phyloP scores from a whole-genome alignment of 2,113 vertebrate species.

The Bubo blakistoni region DNA sequence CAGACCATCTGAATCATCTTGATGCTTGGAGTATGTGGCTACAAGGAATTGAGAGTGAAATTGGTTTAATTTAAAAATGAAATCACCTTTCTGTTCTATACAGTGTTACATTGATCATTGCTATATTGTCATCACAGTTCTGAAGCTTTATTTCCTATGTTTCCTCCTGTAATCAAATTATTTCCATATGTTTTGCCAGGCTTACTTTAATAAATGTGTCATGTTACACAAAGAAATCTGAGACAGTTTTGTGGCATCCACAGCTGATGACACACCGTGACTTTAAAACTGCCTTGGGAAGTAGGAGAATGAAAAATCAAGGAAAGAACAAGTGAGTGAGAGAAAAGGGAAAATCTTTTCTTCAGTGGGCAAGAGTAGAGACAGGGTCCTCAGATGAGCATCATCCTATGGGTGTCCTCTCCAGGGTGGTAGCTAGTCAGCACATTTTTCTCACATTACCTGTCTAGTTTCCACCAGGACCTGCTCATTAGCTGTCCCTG shows the following conservation, averaged over 20 bases:
- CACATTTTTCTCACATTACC: neutral
- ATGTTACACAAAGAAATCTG: neutral
- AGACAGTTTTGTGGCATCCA: neutral
- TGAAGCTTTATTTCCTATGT: neutral
- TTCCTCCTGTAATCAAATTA: neutral
- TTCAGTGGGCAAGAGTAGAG: neutral
- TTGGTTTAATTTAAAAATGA: neutral
- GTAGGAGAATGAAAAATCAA: fast-evolving
- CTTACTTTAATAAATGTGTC: neutral
- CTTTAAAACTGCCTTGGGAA: neutral
- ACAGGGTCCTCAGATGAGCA: neutral
- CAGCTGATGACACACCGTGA: neutral
- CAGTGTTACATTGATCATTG: neutral
- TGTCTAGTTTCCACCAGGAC: neutral
- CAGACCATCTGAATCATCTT: neutral
- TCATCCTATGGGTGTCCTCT: neutral
- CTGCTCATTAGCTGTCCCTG: neutral
- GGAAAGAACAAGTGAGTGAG: neutral
- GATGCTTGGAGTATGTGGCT: fast-evolving
- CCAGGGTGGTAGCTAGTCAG: neutral
- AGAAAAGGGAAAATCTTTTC: neutral
- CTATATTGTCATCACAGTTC: neutral
- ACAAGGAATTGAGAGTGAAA: neutral
- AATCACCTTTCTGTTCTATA: neutral
- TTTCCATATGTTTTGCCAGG: neutral